Evolutionary conservation across 1,140 invertebrate species (phyloP).

Genomic region (Brachionus calyciflorus): DNA sequence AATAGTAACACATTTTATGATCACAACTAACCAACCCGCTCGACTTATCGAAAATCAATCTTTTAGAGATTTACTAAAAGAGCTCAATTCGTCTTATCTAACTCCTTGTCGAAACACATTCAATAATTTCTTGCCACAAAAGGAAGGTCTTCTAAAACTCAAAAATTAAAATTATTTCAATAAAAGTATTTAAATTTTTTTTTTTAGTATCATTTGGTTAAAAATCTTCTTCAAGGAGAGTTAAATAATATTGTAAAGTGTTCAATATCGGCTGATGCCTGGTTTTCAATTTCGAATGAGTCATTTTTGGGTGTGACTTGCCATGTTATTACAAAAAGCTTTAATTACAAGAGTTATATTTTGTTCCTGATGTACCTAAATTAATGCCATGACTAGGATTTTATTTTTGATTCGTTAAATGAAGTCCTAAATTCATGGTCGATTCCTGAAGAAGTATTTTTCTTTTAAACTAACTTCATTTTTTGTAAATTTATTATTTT

Average conservation of each 20-base stretch:
- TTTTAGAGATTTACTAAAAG: slow-evolving; percentile 15
- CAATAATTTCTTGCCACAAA: neutral
- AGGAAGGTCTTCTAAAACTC: too few species aligned
- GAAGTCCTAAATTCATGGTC: neutral
- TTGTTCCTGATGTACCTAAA: slow-evolving; percentile 22
- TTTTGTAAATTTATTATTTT: neutral
- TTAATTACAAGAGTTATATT: neutral
- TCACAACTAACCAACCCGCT: too few species aligned
- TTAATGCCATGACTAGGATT: neutral
- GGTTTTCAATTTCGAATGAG: slow-evolving; percentile 1
- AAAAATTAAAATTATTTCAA: neutral
- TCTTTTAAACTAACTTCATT: neutral
- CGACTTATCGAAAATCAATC: neutral
- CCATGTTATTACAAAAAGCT: slow-evolving; percentile 5
- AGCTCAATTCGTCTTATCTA: neutral
- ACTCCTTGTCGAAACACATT: neutral
- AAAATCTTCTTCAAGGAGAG: neutral
- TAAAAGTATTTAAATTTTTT: neutral
- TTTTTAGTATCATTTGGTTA: neutral
- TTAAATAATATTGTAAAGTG: slow-evolving; percentile 3
- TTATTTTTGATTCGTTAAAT: slow-evolving; percentile 21
- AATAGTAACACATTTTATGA: too few species aligned
- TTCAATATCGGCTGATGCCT: neutral
- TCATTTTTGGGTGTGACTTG: slow-evolving; percentile 26
- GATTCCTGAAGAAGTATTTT: slow-evolving; percentile 16